phyloP scores from a whole-genome alignment of 1,140 invertebrate genomes.

The Metopolophium dirhodum region DNA sequence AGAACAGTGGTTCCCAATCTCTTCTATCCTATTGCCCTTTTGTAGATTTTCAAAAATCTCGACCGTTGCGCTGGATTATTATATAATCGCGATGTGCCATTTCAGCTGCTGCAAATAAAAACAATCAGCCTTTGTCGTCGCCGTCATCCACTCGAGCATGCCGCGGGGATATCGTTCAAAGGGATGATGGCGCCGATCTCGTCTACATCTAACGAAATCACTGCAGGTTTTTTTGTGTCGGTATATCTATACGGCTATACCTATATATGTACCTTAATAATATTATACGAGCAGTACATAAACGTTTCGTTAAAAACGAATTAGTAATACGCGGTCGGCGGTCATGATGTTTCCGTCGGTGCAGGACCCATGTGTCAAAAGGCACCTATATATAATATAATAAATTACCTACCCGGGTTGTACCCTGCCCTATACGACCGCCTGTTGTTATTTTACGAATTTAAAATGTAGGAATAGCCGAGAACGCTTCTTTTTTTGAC shows the following conservation, averaged over 20 bases:
- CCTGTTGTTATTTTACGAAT: background rate
- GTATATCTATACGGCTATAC: too few relatives aligned
- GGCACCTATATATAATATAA: background rate
- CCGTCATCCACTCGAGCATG: too few relatives aligned
- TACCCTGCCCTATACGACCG: background rate
- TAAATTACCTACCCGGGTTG: background rate
- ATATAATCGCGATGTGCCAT: background rate
- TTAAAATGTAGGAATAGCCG: background rate
- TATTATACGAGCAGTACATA: background rate
- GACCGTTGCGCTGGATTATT: too few relatives aligned
- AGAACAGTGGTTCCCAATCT: too few relatives aligned
- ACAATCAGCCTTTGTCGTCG: background rate
- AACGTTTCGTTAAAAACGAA: background rate
- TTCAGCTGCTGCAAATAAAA: background rate
- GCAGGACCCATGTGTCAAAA: background rate
- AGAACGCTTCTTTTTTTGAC: background rate
- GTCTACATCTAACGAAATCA: background rate
- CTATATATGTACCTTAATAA: too few relatives aligned
- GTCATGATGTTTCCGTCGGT: background rate
- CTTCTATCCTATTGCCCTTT: too few relatives aligned
- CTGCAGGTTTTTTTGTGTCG: background rate
- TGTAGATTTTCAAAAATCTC: too few relatives aligned
- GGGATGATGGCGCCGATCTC: background rate
- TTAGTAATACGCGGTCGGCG: background rate
- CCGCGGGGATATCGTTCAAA: background rate